A percentile compares a stretch with the other conserved stretches of the same genome.
phyloP scores from a whole-genome alignment of 2,888 invertebrate genomes.

The Eupithecia subumbrata region DNA sequence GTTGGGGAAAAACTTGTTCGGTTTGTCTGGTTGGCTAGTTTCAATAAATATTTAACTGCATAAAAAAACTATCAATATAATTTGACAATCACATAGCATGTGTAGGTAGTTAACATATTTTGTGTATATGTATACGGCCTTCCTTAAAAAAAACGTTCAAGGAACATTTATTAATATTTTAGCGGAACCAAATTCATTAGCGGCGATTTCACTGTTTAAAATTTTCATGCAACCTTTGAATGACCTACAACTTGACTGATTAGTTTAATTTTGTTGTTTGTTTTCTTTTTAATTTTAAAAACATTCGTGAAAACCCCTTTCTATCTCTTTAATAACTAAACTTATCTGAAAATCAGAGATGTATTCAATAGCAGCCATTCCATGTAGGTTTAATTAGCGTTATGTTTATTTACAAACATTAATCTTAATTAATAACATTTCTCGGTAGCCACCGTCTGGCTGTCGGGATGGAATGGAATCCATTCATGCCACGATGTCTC shows the following conservation, averaged over 20 bases:
- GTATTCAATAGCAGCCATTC: background rate
- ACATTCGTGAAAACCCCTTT: background rate
- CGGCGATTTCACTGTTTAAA: no score
- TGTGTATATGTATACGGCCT: no score
- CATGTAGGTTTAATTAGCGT: background rate
- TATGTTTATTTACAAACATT: constrained; percentile 31
- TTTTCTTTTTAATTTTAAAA: no score
- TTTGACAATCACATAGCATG: no score
- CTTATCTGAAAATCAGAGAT: background rate
- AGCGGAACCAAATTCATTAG: no score
- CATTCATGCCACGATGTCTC: constrained; percentile 25
- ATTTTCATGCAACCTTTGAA: no score
- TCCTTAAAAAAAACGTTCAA: no score
- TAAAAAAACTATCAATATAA: no score
- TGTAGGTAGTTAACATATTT: no score
- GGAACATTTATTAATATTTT: no score
- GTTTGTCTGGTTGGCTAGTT: background rate
- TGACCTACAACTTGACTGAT: no score
- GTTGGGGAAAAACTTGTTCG: background rate
- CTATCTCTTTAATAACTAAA: background rate
- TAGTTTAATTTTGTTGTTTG: no score
- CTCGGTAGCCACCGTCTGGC: constrained; percentile 40
- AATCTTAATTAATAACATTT: constrained; percentile 42
- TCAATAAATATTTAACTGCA: background rate
- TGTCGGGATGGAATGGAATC: constrained; percentile 14